Percentiles rank a stretch among this genome's conserved stretches.
phyloP scores from a whole-genome alignment of 1,140 invertebrate genomes.

The Camponotus vicinus region DNA sequence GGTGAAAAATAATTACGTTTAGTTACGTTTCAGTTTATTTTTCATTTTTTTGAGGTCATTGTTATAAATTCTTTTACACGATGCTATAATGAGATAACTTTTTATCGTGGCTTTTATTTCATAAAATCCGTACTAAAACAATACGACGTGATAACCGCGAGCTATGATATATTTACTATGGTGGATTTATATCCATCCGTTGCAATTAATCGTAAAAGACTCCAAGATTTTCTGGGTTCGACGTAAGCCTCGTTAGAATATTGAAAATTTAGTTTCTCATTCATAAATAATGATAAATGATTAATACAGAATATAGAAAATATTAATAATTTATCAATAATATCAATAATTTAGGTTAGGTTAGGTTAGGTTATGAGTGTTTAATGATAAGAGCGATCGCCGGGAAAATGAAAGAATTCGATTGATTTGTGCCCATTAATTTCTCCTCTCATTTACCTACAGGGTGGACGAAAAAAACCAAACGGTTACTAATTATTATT shows the following conservation, averaged over 20 bases:
- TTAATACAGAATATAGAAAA: no score
- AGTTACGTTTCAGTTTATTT: slow-evolving; percentile 1
- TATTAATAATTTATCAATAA: no score
- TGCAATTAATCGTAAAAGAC: neutral
- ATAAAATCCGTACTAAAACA: slow-evolving; percentile 5
- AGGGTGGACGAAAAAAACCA: neutral
- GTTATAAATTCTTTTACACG: neutral
- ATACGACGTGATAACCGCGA: neutral
- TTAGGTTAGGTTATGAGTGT: neutral
- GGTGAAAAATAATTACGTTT: neutral
- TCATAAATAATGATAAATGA: neutral
- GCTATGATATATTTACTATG: neutral
- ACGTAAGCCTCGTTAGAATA: neutral
- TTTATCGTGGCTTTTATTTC: neutral
- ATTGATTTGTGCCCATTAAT: neutral
- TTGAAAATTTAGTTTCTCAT: neutral
- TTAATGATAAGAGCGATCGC: neutral
- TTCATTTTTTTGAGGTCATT: slow-evolving; percentile 3
- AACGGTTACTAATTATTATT: neutral
- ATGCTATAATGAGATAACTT: slow-evolving; percentile 15
- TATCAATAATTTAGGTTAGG: no score
- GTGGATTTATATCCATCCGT: neutral
- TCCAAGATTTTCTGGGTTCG: neutral
- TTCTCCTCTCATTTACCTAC: neutral
- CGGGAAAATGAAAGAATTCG: neutral